Base-by-base conservation (phyloP, 2,797 vertebrate genomes). In the Peromyscus nudipes region DNA sequence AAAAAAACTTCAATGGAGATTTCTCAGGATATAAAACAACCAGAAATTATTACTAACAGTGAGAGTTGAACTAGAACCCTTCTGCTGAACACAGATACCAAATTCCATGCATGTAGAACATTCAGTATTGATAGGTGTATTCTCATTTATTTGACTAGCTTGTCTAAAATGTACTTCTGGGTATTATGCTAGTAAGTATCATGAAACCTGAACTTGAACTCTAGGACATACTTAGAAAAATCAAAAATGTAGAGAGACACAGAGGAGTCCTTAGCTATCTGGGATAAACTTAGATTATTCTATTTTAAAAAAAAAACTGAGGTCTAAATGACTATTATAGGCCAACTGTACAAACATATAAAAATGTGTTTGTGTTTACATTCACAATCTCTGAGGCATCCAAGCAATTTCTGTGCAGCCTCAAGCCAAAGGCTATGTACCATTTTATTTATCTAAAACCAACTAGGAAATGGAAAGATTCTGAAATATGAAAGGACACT, bases 201-300 rank as follows among this genome's bases (percentile, higher is more conserved):
- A n/a, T 43, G n/a, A 96, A 94, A 95, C 60, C 29, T 57, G 43
- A 94, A 85, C 55, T 95, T 95, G 27, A 64, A 96, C 81, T 85
- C 46, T 84, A 89, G 52, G 52, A 17, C 31, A 84, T 65, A 69
- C 57, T 79, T 93, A 31, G 60, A 79, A 2, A 95, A 95, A 88
- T 93, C 37, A 88, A 60, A 79, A 46, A 62, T 4, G 43, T 2
- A n/a, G 3, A 89, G n/a, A 86, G 34, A 57, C 34, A 81, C 6
- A 87, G 34, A 71, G 90, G 64, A 49, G 1, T 64, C 6, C 1
- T 34, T 88, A 76, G 14, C 34, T 92, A 92, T 37, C 11, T 52
- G 64, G 49, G 34, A 27, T 21, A 71, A 29, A 23, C 23, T 16
- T 46, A n/a, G 1, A 40, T 64, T 23, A 77, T 62, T 77, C 64